These are phyloP conservation scores for Morphnarchus princeps DNA, from an alignment of 2,113 vertebrate species.

Conservation along the genomic window DNA sequence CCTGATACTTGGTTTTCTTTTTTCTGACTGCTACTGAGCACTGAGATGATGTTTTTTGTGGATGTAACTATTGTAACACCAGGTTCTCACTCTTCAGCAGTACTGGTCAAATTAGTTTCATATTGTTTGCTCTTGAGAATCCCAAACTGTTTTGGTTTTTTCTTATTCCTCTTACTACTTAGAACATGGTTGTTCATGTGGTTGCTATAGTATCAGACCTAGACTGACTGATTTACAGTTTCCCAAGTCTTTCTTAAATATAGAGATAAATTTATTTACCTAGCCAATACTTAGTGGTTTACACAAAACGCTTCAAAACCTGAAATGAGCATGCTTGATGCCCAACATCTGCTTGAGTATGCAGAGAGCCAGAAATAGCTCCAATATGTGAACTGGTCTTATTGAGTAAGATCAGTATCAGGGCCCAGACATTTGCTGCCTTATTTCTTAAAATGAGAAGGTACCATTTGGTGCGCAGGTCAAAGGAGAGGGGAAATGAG, in stretches of 20 bases:
- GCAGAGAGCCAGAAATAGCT: background rate
- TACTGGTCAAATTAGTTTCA: background rate
- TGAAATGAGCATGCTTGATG: background rate
- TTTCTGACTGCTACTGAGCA: background rate
- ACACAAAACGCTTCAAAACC: background rate
- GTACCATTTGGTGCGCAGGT: background rate
- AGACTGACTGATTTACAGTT: background rate
- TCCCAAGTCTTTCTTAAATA: background rate
- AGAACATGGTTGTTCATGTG: background rate
- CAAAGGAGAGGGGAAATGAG: background rate
- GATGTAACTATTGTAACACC: background rate
- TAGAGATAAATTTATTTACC: background rate
- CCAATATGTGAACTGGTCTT: background rate
- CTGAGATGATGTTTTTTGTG: background rate
- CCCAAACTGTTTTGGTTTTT: background rate
- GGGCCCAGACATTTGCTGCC: background rate
- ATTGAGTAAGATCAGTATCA: background rate
- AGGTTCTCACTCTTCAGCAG: background rate
- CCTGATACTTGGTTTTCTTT: background rate
- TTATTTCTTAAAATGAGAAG: background rate
- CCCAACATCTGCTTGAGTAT: background rate
- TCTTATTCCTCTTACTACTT: background rate
- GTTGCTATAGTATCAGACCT: background rate
- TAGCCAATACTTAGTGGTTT: background rate
- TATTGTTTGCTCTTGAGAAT: background rate